phyloP scores from a whole-genome alignment of 2,113 vertebrate genomes.

The Boulengeromyrus knoepffleri region DNA sequence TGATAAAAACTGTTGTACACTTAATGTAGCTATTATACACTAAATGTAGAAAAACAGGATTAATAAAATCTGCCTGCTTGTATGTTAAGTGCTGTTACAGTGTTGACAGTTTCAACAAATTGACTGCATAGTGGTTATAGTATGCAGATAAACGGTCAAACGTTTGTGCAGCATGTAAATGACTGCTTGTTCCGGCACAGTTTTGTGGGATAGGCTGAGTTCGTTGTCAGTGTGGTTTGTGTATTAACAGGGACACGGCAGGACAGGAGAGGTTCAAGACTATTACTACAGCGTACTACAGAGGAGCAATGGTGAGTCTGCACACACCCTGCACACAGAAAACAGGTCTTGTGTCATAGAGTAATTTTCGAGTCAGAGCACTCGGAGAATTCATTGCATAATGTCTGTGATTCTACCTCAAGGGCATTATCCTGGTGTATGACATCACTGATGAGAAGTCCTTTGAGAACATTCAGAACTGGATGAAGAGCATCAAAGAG shows the following conservation, averaged over 20 bases:
- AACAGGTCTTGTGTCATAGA: slow-evolving; percentile 1
- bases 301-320: slow-evolving; percentile 84
- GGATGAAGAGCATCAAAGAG: slow-evolving; percentile 92
- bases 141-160: neutral
- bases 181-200: neutral
- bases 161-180: neutral
- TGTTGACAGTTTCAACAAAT: neutral
- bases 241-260: slow-evolving; percentile 77
- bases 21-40: neutral
- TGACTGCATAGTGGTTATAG: neutral
- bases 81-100: neutral
- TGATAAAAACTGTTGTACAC: neutral
- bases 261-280: slow-evolving; percentile 95
- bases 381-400: neutral
- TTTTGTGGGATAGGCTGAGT: neutral
- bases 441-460: slow-evolving; percentile 91
- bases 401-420: slow-evolving; percentile 38
- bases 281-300: slow-evolving; percentile 91
- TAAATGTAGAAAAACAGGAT: neutral
- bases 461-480: slow-evolving; percentile 92
- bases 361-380: slow-evolving; percentile 6
- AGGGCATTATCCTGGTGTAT: slow-evolving; percentile 88
- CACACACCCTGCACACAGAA: slow-evolving; percentile 4
- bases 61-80: neutral
- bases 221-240: neutral